Base-by-base conservation (phyloP, 2,888 invertebrate species). In the Spodoptera picta region DNA sequence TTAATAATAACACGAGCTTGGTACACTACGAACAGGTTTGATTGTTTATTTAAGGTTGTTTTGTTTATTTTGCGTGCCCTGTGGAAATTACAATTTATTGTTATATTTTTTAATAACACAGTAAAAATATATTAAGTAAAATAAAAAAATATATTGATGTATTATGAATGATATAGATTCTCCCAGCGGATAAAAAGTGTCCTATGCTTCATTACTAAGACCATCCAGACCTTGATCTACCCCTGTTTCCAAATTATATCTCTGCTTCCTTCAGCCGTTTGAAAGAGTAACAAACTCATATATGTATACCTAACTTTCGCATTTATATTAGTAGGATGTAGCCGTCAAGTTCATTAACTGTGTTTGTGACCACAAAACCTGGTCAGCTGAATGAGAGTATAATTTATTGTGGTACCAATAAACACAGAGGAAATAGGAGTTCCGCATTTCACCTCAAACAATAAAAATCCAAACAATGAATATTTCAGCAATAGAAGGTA, bases 371-470 rank as follows among this genome's bases (percentile, higher is more conserved):
- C 50, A 24, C 50, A 54, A 54, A 4, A 14, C 1, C 7, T 47
- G 14, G 14, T 19, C 9, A 10, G 19, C 31, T 10, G 9, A 60
- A 45, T 45, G 19, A 19, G 4, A 31, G 23, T 41, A 24, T 24
- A 58, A 58, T 72, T 51, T 51, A 57, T 24, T 54, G 9, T 23
- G 23, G 49, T 57, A 47, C 24, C 23, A 36, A 42, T 45, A 47
- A 55, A 57, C 11, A 52, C 7, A 7, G 52, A 23, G 51, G 36
- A 47, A 68, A 46, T 50, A 78, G 71, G 66, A 67, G 42, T 66
- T 75, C 75, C 79, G 66, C 60, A 59, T 66, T 64, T 49, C 31
- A 60, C 58, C 27, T 41, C 19, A 56, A 51, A 69, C 59, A 68
- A 43, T 58, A 42, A 36, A 57, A 63, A 53, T 70, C 7, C 4